Conservation (phyloP, 2,113 vertebrate species). For the Euleptes europaea region DNA sequence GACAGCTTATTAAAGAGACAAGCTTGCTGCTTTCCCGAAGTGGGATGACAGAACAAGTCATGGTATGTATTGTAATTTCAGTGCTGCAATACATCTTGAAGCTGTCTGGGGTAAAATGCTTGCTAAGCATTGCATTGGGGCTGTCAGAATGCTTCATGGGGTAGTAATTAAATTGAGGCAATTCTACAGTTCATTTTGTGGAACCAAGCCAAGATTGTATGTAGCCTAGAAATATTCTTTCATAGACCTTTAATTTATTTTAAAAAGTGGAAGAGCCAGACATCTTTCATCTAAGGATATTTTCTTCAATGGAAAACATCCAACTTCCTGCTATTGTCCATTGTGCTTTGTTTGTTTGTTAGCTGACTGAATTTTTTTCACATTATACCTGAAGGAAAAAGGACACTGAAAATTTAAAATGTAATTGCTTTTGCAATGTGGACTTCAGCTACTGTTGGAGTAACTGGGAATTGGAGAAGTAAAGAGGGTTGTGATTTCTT, state of each 20-base stretch:
- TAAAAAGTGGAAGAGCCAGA: conserved; percentile 9
- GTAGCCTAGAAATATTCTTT: conserved; percentile 61
- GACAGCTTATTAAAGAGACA: conserved; percentile 75
- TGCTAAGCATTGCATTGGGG: conserved; percentile 67
- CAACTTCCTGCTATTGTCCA: conserved; percentile 12
- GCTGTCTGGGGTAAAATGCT: conserved; percentile 71
- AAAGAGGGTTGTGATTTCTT: conserved; percentile 15
- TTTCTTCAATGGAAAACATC: conserved; percentile 38
- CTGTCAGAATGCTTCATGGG: conserved; percentile 70
- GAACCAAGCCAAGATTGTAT: conserved; percentile 67
- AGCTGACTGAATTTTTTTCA: conserved; percentile 3
- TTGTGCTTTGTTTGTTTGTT: conserved; percentile 28
- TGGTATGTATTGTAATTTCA: conserved; percentile 68
- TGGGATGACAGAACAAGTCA: conserved; percentile 70
- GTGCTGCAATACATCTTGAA: conserved; percentile 60
- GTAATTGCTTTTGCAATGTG: not conserved
- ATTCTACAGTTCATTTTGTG: conserved; percentile 61
- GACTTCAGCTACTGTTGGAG: conserved; percentile 16
- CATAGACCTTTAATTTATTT: conserved; percentile 30
- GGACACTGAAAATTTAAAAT: conserved; percentile 2
- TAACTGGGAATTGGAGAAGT: conserved; percentile 13
- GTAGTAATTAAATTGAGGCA: conserved; percentile 74
- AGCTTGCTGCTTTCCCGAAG: conserved; percentile 56
- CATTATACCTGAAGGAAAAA: conserved; percentile 28
- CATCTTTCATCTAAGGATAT: conserved; percentile 46